Evolutionary conservation across 2,888 invertebrate species (phyloP).

Genomic region (Lagria hirta): DNA sequence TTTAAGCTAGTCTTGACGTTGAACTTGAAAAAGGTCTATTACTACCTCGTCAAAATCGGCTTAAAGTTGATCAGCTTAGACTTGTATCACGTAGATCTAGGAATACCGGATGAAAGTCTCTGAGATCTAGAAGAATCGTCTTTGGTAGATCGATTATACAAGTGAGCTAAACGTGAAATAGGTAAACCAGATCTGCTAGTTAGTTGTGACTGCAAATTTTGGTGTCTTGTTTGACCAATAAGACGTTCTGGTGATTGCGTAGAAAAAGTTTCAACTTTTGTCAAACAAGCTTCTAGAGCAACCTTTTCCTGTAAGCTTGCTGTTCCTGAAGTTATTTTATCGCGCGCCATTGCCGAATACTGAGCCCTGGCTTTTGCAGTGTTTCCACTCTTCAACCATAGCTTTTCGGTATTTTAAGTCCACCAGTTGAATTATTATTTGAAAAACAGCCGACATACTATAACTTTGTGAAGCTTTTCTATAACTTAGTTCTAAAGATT

Average conservation of each 20-base stretch:
- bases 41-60: constrained; percentile 49
- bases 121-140: constrained; percentile 59
- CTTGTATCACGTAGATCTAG: constrained; percentile 60
- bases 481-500: constrained; percentile 77
- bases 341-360: constrained; percentile 77
- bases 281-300: constrained; percentile 69
- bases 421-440: constrained; percentile 56
- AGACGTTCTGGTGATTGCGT: constrained; percentile 64
- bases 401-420: constrained; percentile 51
- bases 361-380: constrained; percentile 77
- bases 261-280: constrained; percentile 60
- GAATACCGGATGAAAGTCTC: constrained; percentile 66
- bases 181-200: constrained; percentile 93
- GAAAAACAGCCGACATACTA: constrained; percentile 61
- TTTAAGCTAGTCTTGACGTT: constrained; percentile 67
- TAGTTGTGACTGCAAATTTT: constrained; percentile 88
- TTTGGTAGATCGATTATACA: constrained; percentile 61
- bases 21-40: constrained; percentile 61
- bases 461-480: constrained; percentile 62
- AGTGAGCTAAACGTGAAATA: constrained; percentile 78
- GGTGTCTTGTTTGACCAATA: constrained; percentile 62
- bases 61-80: constrained; percentile 47
- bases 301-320: constrained; percentile 69
- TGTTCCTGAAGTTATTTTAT: constrained; percentile 67
- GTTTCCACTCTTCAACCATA: constrained; percentile 47